Conservation (phyloP, 2,888 invertebrate genomes). For the Psylliodes chrysocephalus region DNA sequence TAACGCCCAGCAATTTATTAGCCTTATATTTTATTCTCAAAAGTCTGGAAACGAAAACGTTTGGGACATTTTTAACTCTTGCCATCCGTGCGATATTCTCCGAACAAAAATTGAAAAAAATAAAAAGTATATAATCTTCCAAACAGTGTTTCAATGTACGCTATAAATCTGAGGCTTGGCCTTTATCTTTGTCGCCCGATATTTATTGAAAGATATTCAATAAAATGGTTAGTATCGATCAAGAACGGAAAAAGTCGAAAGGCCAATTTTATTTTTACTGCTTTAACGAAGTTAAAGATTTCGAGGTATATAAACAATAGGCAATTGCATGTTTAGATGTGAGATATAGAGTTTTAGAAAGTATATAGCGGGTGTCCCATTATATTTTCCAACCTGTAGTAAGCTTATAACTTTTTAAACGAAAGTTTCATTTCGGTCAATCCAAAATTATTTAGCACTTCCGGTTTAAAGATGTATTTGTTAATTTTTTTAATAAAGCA, state of each 20-base stretch:
- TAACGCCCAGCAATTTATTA: constrained; percentile 3
- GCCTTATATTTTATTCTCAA: constrained; percentile 2
- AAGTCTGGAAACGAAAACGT: constrained; percentile 1
- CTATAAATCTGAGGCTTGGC: background rate
- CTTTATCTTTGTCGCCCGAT: background rate
- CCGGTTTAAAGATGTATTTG: too few species aligned
- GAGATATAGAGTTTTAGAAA: too few species aligned
- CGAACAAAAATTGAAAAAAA: constrained; percentile 2
- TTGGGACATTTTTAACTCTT: constrained; percentile 5
- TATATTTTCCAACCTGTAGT: too few species aligned
- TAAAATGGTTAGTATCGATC: background rate
- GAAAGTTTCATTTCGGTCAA: too few species aligned
- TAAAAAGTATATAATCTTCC: background rate
- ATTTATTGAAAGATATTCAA: background rate
- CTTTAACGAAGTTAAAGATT: background rate
- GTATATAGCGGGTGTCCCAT: too few species aligned
- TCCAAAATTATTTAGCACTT: too few species aligned
- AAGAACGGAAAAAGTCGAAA: background rate
- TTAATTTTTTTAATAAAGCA: too few species aligned
- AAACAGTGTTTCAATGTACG: constrained; percentile 1
- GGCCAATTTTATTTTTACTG: too few species aligned
- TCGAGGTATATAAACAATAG: too few species aligned
- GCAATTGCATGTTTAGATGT: too few species aligned
- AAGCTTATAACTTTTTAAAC: too few species aligned
- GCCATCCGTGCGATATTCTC: background rate